Base-by-base conservation (phyloP, 2,113 vertebrate genomes). In the Climacteris rufus region DNA sequence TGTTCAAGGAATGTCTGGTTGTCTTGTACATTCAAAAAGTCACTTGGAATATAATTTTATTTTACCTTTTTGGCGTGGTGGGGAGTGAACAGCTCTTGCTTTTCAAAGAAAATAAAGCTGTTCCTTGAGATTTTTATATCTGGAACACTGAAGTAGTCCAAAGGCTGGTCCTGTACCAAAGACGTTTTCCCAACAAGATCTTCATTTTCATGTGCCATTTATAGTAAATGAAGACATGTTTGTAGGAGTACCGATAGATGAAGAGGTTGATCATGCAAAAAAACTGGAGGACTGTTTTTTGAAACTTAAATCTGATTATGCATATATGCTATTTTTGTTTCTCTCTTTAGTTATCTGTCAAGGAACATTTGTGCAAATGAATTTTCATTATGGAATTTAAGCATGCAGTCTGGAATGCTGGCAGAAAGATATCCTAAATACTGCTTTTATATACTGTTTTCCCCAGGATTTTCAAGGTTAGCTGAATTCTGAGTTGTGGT, bases 341-440 rank as follows among this genome's bases (percentile, higher is more conserved):
- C 49, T 93, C 79, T 90, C 79, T 95, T 91, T 87, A 92, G 93
- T 95, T 96, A 93, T 96, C 88, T 92, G 88, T 96, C 90, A 96
- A 95, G 90, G 93, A 96, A 95, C 94, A 94, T 95, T 96, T 96
- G 92, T 78, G 94, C 92, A 93, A 96, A 96, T 96, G 92, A 96
- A 78, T 92, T 94, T 96, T 96, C 78, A 90, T 94, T 92, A 94
- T 89, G 93, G 96, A 93, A 95, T 92, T 95, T 65, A 92, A 92
- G 88, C 31, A 68, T 81, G 72, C 76, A 76, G 33, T 60, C 80
- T 94, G 92, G 90, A 92, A 93, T 90, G 71, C 39, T 96, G 71
- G 83, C 79, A 90, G 83, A 87, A 92, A 96, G 90, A 83, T 94
- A 97, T 80, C 88, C 87, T 76, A 64, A 92, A 60, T 60, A 56